Conservation (phyloP, 2,113 vertebrate genomes). For the Takifugu bimaculatus region DNA sequence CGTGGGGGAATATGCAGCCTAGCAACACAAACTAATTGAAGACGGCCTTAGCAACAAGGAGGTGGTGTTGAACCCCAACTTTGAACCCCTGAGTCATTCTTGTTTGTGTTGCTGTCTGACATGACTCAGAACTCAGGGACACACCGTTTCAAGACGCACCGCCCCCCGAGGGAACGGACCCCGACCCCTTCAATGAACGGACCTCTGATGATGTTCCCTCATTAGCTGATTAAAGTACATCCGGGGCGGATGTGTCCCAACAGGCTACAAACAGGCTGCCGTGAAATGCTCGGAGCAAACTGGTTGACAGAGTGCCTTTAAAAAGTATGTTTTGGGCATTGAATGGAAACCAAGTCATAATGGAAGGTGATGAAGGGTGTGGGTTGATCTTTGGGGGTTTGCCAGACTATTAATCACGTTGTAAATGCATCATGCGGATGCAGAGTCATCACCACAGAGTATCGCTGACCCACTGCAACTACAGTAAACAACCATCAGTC, state of each 20-base stretch:
- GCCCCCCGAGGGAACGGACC: neutral
- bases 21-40: slow-evolving; percentile 77
- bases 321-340: neutral
- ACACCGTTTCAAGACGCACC: slow-evolving; percentile 3
- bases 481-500: slow-evolving; percentile 31
- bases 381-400: slow-evolving; percentile 4
- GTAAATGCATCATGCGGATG: slow-evolving; percentile 27
- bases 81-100: neutral
- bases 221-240: slow-evolving; percentile 34
- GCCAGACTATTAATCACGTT: slow-evolving; percentile 24
- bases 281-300: neutral
- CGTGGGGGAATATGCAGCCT: slow-evolving; percentile 75
- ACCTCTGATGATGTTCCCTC: slow-evolving; percentile 10
- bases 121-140: neutral
- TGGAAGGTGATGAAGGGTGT: neutral
- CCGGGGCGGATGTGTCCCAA: neutral
- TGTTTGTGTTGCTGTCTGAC: slow-evolving; percentile 9
- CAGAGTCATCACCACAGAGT: neutral
- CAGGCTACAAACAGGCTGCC: too few species aligned
- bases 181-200: slow-evolving; percentile 27
- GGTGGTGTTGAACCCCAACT: slow-evolving; percentile 45
- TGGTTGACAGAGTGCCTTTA: neutral
- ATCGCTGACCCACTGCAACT: slow-evolving; percentile 4
- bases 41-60: slow-evolving; percentile 74
- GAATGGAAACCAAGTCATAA: neutral